These are phyloP conservation scores for Phylloscopus trochiloides DNA, from an alignment of 2,113 vertebrate genomes.

Conservation along the genomic window DNA sequence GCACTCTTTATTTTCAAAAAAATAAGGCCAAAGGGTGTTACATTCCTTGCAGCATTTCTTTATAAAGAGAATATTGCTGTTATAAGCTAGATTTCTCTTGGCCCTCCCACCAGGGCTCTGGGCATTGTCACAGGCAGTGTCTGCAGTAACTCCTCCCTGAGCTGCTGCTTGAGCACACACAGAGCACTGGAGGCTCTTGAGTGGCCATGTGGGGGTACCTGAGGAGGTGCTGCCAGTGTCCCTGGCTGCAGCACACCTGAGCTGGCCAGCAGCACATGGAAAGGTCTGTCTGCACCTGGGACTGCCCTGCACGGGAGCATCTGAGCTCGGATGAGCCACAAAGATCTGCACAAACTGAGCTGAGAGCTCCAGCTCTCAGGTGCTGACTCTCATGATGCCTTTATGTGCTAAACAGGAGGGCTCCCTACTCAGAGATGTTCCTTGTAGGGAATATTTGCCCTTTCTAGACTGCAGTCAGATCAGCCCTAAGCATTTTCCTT, in stretches of 20 bases:
- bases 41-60: background rate
- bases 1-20: background rate
- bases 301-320: background rate
- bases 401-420: background rate
- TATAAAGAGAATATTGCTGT: background rate
- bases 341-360: background rate
- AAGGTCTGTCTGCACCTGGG: background rate
- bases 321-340: background rate
- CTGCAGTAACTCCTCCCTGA: background rate
- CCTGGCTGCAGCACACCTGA: background rate
- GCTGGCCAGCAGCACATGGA: background rate
- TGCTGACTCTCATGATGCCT: background rate
- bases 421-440: background rate
- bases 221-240: background rate
- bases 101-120: background rate
- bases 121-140: fast-evolving
- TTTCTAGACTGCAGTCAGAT: background rate
- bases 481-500: background rate
- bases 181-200: fast-evolving
- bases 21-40: background rate
- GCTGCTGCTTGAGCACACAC: background rate
- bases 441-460: background rate
- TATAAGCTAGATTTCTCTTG: background rate
- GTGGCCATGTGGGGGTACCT: fast-evolving
- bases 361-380: background rate